phyloP scores from a whole-genome alignment of 2,797 vertebrate genomes.

The Prionace glauca region DNA sequence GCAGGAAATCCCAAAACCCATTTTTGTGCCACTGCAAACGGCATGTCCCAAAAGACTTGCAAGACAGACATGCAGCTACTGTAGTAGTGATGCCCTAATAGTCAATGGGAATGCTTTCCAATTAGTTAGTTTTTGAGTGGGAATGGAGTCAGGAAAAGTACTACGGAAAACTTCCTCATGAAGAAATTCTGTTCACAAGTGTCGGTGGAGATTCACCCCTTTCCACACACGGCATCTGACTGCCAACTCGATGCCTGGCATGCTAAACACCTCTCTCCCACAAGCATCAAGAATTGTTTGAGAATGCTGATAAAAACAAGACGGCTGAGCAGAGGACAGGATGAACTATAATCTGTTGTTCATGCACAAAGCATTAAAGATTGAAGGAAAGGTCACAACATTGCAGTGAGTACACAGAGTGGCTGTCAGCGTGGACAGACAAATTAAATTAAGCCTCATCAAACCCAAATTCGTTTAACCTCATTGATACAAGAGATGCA shows the following conservation, averaged over 20 bases:
- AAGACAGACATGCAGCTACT: neutral
- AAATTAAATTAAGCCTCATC: slow-evolving; percentile 5
- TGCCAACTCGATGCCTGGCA: neutral
- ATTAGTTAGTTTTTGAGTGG: neutral
- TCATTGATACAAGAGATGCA: neutral
- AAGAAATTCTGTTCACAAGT: neutral
- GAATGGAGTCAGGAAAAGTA: too few species aligned
- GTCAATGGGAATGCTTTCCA: neutral
- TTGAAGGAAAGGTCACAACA: neutral
- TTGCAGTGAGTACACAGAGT: neutral
- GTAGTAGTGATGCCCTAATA: neutral
- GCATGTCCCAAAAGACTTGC: neutral
- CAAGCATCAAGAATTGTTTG: neutral
- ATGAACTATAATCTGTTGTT: too few species aligned
- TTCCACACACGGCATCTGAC: too few species aligned
- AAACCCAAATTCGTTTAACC: neutral
- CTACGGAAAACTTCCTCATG: neutral
- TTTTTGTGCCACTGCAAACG: neutral
- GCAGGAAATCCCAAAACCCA: neutral
- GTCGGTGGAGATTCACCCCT: neutral
- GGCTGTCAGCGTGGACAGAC: neutral
- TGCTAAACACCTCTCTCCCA: neutral
- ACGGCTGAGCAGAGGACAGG: neutral
- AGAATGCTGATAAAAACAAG: neutral
- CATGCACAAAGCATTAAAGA: neutral